Evolutionary conservation across 2,113 vertebrate genomes (phyloP), one percentile per base, ranked within the genome.

Genomic region (Festucalex cinctus): DNA sequence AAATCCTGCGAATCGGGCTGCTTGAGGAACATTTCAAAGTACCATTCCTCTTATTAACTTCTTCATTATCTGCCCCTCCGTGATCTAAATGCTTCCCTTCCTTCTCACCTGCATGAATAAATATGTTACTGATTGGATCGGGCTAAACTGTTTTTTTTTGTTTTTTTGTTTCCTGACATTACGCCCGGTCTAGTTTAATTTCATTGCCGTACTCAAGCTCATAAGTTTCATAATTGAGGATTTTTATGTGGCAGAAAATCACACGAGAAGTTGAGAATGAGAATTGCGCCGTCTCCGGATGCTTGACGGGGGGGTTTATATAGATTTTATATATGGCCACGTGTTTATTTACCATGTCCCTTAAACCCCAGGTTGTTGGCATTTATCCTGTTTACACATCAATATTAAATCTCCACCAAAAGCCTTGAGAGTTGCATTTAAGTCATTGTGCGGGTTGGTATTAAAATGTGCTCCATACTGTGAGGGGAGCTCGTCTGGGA

Each of bases 21-120:
- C 94, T 96, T 94, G 94, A 94, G 92, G 93, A 95, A 95, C 95
- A 95, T 96, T 96, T 94, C 95, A 94, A 93, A 94, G 93, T 95
- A 95, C 95, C 95, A 95, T 97, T 97, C 93, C 93, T 95, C 93
- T 95, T 95, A 97, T 98, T 96, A 96, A 96, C 94, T 93, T 95
- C 92, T 94, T 95, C 94, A 97, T 96, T 96, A 96, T 96, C 94
- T 92, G 92, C 92, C 92, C 92, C 91, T 90, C 91, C 94, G 94
- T 94, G 94, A 93, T 95, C 89, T 90, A 92, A 93, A 78, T 71
- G 81, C 83, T 77, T n/a, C 73, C 73, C 68, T 92, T 51, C 88
- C 89, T 80, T 81, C 83, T 82, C 81, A 80, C 85, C 89, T 88
- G 82, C 70, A 58, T 84, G 82, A 85, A 84, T 85, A 89, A 88